Evolutionary conservation across 2,888 invertebrate species (phyloP), one percentile per base, ranked within the genome.

Genomic region (Sarcophaga caerulescens): DNA sequence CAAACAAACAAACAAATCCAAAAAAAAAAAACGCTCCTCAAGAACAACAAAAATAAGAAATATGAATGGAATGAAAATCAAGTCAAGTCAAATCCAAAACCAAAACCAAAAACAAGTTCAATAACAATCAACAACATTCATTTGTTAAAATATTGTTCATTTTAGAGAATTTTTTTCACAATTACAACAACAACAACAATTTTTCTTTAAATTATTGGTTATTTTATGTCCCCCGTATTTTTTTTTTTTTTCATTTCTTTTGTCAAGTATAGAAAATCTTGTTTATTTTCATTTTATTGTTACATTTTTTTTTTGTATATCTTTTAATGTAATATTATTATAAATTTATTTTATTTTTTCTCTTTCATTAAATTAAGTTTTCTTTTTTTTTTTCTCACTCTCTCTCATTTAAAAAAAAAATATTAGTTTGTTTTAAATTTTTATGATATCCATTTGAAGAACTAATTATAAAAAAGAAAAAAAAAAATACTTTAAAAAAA

Each of bases 91-190:
- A 62, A 21, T 75, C 62, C 35, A 35, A 62, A 81, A 66, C 45
- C 83, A 87, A 76, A 75, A 88, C 89, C 35, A 35, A 35, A 8
- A 88, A 87, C 87, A 88, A 88, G 85, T 25, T 63, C 52, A 52
- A 47, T 35, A 35, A 35, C 6, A 35, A 47, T 14, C 47, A 47
- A 14, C 14, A 47, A 47, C 52, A 12, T 17, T 52, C 17, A 14
- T 52, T 52, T 52, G 12, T 52, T 52, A 52, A 52, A 14, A 52
- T 14, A 52, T 52, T 52, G 52, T 52, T 52, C 52, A 52, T 14
- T 52, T 52, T 52, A 52, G 52, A 52, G 52, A 52, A 14, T 47
- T 52, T 52, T 12, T 14, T 3, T 52, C 17, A 52, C 52, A 52
- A 52, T 52, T 52, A 52, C 35, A 35, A 35, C 35, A 2, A 14